phyloP scores from a whole-genome alignment of 2,888 invertebrate genomes.

The Andrena flavipes region DNA sequence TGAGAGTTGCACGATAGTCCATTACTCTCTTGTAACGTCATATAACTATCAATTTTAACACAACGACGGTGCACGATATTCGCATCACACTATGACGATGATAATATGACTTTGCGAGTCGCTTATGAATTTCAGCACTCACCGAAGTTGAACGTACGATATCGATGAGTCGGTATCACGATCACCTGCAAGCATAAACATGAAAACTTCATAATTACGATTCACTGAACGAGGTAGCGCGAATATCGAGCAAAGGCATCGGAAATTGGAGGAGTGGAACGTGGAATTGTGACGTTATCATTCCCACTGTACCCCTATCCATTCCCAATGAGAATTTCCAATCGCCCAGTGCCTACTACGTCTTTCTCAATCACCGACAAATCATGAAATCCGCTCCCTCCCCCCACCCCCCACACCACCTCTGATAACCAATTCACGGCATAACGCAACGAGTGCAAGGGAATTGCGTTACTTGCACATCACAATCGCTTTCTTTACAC shows the following conservation, averaged over 20 bases:
- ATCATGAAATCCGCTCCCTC: neutral
- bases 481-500: neutral
- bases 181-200: constrained; percentile 20
- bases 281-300: constrained; percentile 1
- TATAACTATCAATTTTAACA: no score
- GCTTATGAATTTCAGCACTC: constrained; percentile 4
- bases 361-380: neutral
- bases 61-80: no score
- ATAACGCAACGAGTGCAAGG: neutral
- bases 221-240: neutral
- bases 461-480: neutral
- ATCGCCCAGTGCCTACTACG: neutral
- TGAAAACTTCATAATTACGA: neutral
- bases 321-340: neutral
- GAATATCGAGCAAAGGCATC: neutral
- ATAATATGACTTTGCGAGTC: neutral
- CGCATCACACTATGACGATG: no score
- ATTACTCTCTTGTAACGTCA: no score
- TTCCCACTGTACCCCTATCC: neutral
- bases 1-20: no score
- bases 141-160: neutral
- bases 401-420: neutral
- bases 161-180: neutral
- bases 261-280: neutral
- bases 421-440: neutral